Conservation (phyloP, 2,113 vertebrate genomes). For the Boleophthalmus pectinirostris region DNA sequence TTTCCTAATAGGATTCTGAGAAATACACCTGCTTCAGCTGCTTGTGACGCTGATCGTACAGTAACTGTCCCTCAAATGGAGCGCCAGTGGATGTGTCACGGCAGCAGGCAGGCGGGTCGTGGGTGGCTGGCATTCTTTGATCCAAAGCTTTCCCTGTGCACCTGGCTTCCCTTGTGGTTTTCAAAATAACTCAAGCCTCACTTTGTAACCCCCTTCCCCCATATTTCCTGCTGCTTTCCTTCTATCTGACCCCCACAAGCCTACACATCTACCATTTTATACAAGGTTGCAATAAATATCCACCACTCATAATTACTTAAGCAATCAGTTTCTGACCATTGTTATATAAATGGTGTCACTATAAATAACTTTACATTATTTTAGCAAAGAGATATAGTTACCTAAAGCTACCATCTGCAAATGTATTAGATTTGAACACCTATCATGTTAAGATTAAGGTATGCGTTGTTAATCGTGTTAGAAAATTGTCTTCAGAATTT, state of each 20-base stretch:
- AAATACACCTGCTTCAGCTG: not conserved
- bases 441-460: too few species aligned
- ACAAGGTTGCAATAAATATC: slow-evolving; percentile 70
- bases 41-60: slow-evolving; percentile 28
- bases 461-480: too few species aligned
- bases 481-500: too few species aligned
- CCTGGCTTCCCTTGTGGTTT: slow-evolving; percentile 72
- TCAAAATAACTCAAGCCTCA: slow-evolving; percentile 61
- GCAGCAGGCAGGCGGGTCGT: slow-evolving; percentile 33
- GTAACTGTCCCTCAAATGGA: slow-evolving; percentile 53
- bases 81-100: slow-evolving; percentile 62
- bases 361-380: not conserved
- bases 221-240: slow-evolving; percentile 63
- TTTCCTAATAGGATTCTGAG: not conserved
- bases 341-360: too few species aligned
- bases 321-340: slow-evolving; percentile 16
- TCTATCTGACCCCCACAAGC: slow-evolving; percentile 54
- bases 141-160: slow-evolving; percentile 68
- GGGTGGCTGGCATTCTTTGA: slow-evolving; percentile 68
- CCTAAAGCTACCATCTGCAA: too few species aligned
- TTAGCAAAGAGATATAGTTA: too few species aligned
- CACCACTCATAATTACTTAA: slow-evolving; percentile 49
- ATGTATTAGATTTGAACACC: too few species aligned
- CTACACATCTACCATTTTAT: slow-evolving; percentile 58
- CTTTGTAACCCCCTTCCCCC: slow-evolving; percentile 35